phyloP scores from a whole-genome alignment of 2,113 vertebrate species.

The Jacana jacana region DNA sequence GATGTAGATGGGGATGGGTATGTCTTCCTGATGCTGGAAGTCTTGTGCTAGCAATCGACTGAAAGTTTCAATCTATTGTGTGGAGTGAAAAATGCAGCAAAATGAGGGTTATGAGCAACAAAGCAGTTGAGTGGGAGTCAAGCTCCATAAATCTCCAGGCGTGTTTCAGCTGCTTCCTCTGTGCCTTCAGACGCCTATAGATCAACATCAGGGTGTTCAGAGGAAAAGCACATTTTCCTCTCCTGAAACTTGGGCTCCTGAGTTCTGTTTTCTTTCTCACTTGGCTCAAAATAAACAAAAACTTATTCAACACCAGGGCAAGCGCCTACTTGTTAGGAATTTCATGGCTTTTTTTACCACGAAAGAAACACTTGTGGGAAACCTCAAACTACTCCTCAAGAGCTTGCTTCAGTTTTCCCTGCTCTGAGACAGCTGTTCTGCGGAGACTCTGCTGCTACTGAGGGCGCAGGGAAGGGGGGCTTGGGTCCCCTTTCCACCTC shows the following conservation, averaged over 20 bases:
- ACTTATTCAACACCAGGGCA: background rate
- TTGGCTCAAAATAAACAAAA: background rate
- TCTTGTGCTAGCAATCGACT: accelerated
- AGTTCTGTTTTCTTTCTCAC: background rate
- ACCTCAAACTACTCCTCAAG: background rate
- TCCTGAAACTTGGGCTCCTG: background rate
- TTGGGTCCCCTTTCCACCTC: background rate
- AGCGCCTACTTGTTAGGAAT: background rate
- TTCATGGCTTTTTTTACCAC: background rate
- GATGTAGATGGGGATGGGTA: background rate
- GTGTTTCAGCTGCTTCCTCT: background rate
- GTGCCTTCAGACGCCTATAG: background rate
- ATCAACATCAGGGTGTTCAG: background rate
- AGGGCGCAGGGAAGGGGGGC: background rate
- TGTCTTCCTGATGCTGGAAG: background rate
- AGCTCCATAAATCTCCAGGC: background rate
- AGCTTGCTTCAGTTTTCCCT: too few relatives aligned
- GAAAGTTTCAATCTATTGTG: background rate
- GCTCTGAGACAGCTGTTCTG: too few relatives aligned
- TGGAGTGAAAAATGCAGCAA: background rate
- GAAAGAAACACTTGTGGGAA: background rate
- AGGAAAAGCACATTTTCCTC: background rate
- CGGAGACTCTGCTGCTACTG: background rate
- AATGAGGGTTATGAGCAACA: background rate
- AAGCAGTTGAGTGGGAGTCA: background rate